These are phyloP conservation scores for Polydrusus pterygomalis DNA, from an alignment of 2,888 invertebrate genomes.

Conservation along the genomic window DNA sequence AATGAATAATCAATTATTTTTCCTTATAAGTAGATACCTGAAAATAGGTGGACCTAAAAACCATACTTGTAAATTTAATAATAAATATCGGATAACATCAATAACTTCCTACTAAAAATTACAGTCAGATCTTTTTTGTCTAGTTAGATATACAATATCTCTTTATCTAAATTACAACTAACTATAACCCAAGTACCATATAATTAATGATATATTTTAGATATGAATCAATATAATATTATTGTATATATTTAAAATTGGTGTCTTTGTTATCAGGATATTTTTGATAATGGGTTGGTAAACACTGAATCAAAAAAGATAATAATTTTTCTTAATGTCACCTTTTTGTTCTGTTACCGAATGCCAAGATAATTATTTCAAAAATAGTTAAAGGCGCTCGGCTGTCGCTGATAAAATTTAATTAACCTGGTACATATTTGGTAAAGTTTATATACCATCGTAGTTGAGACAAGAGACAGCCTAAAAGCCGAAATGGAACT, in stretches of 20 bases:
- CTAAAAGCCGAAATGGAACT: too few species aligned
- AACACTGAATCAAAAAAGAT: too few species aligned
- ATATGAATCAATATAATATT: conserved; percentile 6
- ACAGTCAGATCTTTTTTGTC: neutral
- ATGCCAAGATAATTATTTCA: too few species aligned
- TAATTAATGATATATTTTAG: conserved; percentile 2
- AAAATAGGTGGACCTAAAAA: neutral
- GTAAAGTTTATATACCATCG: too few species aligned
- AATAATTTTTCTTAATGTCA: too few species aligned
- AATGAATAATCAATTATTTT: neutral
- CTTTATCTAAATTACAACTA: conserved; percentile 10
- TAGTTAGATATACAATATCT: conserved; percentile 15
- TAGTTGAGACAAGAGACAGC: too few species aligned
- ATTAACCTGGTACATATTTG: too few species aligned
- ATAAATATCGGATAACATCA: neutral
- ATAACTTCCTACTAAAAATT: conserved; percentile 3
- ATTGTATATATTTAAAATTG: neutral
- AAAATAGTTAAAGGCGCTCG: too few species aligned
- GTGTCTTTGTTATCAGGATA: neutral
- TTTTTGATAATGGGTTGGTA: too few species aligned
- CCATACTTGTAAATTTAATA: neutral
- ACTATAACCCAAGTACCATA: neutral
- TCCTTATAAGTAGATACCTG: conserved; percentile 1
- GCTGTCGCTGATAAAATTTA: too few species aligned
- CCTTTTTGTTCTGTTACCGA: too few species aligned